Conservation (phyloP, 1,140 invertebrate species). For the Drosophila saltans region DNA sequence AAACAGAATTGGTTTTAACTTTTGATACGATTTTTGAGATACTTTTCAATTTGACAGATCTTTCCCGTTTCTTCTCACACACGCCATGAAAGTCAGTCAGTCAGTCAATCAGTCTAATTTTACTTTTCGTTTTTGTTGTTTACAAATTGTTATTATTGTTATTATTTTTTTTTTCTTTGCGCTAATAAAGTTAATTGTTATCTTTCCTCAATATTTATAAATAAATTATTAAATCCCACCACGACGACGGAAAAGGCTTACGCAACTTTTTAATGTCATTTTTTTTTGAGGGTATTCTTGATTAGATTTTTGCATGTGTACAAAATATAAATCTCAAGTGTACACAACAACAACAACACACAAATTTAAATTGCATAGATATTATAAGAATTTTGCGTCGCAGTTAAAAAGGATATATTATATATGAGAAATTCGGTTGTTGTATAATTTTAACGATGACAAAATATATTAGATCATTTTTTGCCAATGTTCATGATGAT, state of each 20-base stretch:
- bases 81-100: slow-evolving; percentile 30
- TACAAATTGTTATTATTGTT: slow-evolving; percentile 7
- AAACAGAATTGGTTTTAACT: slow-evolving; percentile 29
- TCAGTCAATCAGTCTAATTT: background rate
- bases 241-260: slow-evolving; percentile 43
- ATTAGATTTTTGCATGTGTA: slow-evolving; percentile 70
- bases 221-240: slow-evolving; percentile 53
- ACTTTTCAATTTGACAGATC: background rate
- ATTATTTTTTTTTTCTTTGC: slow-evolving; percentile 4
- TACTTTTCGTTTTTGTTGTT: slow-evolving; percentile 18
- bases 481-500: slow-evolving; percentile 26
- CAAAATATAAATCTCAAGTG: slow-evolving; percentile 63
- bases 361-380: slow-evolving; percentile 7
- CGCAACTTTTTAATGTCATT: slow-evolving; percentile 52
- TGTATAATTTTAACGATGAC: slow-evolving; percentile 74
- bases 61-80: slow-evolving; percentile 7
- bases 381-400: slow-evolving; percentile 58
- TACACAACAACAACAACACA: slow-evolving; percentile 44
- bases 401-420: slow-evolving; percentile 58
- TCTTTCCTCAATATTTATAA: slow-evolving; percentile 46
- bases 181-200: slow-evolving; percentile 61
- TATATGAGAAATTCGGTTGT: slow-evolving; percentile 31
- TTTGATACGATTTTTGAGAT: slow-evolving; percentile 20
- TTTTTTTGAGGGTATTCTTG: slow-evolving; percentile 23
- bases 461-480: slow-evolving; percentile 71